These are phyloP conservation scores for Tenebrosternarchus preto DNA, from an alignment of 2,113 vertebrate species.

Conservation along the genomic window DNA sequence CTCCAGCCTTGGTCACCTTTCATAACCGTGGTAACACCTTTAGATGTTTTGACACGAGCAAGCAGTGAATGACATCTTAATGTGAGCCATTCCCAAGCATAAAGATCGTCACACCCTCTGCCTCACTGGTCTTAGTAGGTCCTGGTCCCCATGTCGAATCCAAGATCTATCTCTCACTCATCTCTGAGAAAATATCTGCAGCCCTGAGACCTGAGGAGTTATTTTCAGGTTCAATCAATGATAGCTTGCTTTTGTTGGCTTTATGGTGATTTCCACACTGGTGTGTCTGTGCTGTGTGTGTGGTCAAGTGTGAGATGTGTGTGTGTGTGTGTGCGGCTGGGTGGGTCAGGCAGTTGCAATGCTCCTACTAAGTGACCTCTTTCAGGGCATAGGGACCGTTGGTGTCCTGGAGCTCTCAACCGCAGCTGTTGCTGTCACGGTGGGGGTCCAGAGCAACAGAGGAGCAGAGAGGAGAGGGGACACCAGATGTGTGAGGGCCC, in stretches of 20 bases:
- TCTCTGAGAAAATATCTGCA: neutral
- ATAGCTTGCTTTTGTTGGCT: neutral
- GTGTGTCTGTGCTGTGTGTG: neutral
- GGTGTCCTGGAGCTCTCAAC: conserved; percentile 22
- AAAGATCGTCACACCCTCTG: too few relatives aligned
- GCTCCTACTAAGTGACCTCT: conserved; percentile 56
- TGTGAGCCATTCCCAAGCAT: neutral
- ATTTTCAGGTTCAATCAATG: neutral
- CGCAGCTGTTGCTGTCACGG: conserved; percentile 52
- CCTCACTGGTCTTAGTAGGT: neutral
- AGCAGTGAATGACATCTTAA: neutral
- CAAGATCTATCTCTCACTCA: neutral
- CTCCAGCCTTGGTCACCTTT: neutral
- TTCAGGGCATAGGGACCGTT: conserved; percentile 37
- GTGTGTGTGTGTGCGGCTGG: neutral
- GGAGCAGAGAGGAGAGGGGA: conserved; percentile 44
- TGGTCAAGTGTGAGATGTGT: neutral
- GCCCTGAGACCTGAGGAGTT: neutral
- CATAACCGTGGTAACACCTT: neutral
- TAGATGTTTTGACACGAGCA: neutral
- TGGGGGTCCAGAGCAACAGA: conserved; percentile 48
- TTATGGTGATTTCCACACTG: neutral
- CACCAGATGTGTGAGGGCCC: conserved; percentile 55
- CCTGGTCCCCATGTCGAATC: neutral
- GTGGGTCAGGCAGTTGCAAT: neutral